A percentile compares a stretch with the other conserved stretches of the same genome.
phyloP scores from a whole-genome alignment of 2,888 invertebrate genomes.

The Caenorhabditis afra region DNA sequence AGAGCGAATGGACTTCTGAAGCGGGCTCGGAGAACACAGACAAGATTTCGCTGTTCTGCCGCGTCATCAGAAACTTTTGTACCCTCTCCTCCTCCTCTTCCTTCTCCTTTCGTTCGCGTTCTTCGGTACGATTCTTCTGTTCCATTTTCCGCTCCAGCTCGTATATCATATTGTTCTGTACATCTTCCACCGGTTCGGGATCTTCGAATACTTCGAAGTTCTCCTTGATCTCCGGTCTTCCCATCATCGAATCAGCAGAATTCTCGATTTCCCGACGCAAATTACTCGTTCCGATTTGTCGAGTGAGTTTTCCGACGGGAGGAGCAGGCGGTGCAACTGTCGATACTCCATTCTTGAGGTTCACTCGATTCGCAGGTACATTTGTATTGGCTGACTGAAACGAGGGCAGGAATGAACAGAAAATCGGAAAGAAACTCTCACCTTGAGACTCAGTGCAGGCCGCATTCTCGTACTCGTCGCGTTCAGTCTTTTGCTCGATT shows the following conservation, averaged over 20 bases:
- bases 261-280: constrained; percentile 15
- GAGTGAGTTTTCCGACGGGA: constrained; percentile 30
- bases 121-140: constrained; percentile 22
- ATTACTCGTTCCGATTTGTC: constrained; percentile 48
- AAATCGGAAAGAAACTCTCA: background rate
- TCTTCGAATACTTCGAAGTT: constrained; percentile 53
- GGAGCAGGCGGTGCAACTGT: background rate
- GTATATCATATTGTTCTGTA: constrained; percentile 45
- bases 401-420: background rate
- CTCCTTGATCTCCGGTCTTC: constrained; percentile 18
- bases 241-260: too few relatives aligned
- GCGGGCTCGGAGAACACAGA: constrained; percentile 38
- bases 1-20: constrained; percentile 21
- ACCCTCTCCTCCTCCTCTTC: background rate
- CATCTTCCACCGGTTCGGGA: constrained; percentile 3
- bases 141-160: constrained; percentile 50
- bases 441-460: constrained; percentile 47
- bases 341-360: constrained; percentile 8
- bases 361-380: background rate
- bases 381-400: constrained; percentile 34
- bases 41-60: constrained; percentile 32
- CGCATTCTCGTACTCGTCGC: constrained; percentile 39
- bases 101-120: background rate
- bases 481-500: constrained; percentile 4
- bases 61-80: constrained; percentile 22